Evolutionary conservation across 2,888 invertebrate species (phyloP).

Genomic region (Bugulina stolonifera): DNA sequence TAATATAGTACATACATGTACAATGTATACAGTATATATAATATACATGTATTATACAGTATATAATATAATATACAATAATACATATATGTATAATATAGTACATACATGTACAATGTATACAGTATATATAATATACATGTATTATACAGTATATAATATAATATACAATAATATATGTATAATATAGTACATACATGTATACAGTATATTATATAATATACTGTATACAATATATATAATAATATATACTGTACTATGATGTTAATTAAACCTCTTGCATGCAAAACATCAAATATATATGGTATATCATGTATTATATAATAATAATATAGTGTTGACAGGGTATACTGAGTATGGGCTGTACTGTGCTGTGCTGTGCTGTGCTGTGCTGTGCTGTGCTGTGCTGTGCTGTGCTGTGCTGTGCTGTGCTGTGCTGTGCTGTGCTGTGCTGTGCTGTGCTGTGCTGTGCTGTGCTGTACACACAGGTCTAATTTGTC

Average conservation of each 20-base stretch:
- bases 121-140: background rate
- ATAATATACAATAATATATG: background rate
- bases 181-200: background rate
- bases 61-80: background rate
- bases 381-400: no score
- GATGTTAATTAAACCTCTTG: no score
- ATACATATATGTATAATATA: background rate
- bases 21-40: background rate
- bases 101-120: background rate
- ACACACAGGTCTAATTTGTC: no score
- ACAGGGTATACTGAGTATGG: no score
- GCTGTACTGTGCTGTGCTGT: no score
- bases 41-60: background rate
- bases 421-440: no score
- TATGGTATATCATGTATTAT: no score
- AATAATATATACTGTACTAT: background rate
- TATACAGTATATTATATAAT: background rate
- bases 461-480: no score
- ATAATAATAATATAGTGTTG: no score
- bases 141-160: background rate
- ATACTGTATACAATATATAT: background rate
- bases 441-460: no score
- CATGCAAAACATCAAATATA: no score
- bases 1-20: background rate
- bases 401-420: no score